A percentile compares a stretch with the other conserved stretches of the same genome.
phyloP scores from a whole-genome alignment of 2,797 vertebrate species.

The Pristis pectinata region DNA sequence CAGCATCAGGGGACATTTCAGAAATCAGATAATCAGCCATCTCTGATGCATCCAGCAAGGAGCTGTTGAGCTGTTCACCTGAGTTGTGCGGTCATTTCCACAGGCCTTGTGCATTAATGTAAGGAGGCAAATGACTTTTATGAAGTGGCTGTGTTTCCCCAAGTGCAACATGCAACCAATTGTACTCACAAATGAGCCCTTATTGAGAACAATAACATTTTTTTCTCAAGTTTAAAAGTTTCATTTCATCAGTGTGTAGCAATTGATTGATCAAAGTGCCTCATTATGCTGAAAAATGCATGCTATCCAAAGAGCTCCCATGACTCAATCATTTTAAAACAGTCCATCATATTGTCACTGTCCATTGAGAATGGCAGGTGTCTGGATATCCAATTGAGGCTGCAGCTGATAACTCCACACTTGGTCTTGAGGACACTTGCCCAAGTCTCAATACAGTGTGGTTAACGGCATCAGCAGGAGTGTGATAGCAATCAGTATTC shows the following conservation, averaged over 20 bases:
- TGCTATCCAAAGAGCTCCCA: neutral
- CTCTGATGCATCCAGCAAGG: slow-evolving; percentile 26
- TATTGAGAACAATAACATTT: neutral
- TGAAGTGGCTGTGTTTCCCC: neutral
- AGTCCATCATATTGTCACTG: neutral
- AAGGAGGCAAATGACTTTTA: neutral
- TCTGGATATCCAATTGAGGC: neutral
- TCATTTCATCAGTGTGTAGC: neutral
- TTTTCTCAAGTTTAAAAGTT: neutral
- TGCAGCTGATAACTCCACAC: neutral
- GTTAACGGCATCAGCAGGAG: neutral
- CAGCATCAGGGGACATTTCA: slow-evolving; percentile 9
- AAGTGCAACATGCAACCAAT: neutral
- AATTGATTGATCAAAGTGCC: neutral
- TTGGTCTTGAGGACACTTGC: neutral
- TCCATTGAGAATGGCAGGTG: neutral
- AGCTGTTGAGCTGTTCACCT: neutral
- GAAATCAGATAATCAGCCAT: slow-evolving; percentile 24
- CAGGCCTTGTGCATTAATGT: neutral
- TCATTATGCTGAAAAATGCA: neutral
- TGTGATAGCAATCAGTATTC: neutral
- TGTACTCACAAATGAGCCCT: neutral
- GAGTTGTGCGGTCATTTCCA: neutral
- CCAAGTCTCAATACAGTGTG: neutral
- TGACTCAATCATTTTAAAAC: neutral